Conservation (phyloP, 2,113 vertebrate genomes). For the Trochalopteron elliotii region DNA sequence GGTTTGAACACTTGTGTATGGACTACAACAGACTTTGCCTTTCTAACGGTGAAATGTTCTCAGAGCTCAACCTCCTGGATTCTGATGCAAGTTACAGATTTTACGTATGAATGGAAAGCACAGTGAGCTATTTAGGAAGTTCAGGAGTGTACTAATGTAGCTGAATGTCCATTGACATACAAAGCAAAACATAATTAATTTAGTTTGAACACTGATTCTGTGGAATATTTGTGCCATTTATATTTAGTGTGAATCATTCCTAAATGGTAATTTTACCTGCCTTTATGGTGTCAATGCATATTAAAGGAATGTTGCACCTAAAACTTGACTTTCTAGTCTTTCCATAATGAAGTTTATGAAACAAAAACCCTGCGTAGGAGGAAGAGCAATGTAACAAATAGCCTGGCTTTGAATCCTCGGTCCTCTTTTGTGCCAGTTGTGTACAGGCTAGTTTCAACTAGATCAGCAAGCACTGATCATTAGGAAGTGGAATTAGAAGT, state of each 20-base stretch:
- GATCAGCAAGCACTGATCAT: background rate
- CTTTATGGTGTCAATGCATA: background rate
- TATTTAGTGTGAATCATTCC: background rate
- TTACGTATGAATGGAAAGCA: background rate
- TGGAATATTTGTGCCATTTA: background rate
- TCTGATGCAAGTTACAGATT: background rate
- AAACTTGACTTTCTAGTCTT: background rate
- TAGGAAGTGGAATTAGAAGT: background rate
- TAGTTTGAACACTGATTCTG: background rate
- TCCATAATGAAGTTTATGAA: background rate
- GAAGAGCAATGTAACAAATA: background rate
- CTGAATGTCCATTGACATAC: background rate
- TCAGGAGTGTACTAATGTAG: background rate
- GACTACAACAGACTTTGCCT: background rate
- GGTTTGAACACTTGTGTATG: background rate
- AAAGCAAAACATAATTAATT: background rate
- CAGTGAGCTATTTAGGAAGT: background rate
- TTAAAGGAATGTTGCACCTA: background rate
- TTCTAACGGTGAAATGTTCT: background rate
- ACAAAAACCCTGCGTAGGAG: accelerated
- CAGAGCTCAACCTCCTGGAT: background rate
- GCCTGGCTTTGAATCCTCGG: background rate
- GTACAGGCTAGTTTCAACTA: background rate
- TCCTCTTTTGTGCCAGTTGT: background rate
- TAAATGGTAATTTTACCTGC: background rate